Conservation (phyloP, 2,888 invertebrate genomes). For the Mesorhabditis sp. region DNA sequence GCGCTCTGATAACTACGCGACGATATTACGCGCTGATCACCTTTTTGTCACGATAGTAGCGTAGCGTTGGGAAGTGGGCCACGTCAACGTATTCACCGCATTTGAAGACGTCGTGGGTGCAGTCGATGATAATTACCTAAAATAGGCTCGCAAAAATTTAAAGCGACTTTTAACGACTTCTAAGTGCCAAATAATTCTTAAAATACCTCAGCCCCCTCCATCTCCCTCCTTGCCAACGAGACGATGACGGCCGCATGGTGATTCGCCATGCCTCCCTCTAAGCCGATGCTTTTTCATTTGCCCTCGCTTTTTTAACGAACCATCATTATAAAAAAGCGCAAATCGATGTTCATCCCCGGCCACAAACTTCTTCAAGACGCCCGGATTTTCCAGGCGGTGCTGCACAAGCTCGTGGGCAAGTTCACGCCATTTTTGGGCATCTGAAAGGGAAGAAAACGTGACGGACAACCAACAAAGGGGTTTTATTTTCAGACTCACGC, state of each 20-base stretch:
- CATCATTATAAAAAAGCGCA: background rate
- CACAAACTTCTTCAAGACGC: background rate
- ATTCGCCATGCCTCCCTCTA: background rate
- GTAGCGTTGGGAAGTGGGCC: background rate
- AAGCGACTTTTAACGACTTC: background rate
- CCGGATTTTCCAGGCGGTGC: background rate
- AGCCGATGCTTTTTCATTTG: background rate
- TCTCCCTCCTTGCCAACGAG: slow-evolving; percentile 3
- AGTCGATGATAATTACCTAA: background rate
- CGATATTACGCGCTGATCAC: background rate
- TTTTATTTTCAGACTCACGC: too few relatives aligned
- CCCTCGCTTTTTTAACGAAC: background rate
- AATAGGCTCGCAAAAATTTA: background rate
- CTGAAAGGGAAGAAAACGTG: background rate
- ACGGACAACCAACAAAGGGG: too few relatives aligned
- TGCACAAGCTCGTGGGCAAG: background rate
- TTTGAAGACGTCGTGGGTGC: background rate
- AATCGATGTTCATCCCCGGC: background rate
- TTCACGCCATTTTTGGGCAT: background rate
- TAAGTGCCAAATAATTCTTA: background rate
- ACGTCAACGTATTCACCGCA: background rate
- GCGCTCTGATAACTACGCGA: too few relatives aligned
- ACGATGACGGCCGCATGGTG: background rate
- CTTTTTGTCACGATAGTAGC: background rate
- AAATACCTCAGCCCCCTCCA: background rate